Conservation (phyloP, 2,888 invertebrate genomes). For the Athalia rosae region DNA sequence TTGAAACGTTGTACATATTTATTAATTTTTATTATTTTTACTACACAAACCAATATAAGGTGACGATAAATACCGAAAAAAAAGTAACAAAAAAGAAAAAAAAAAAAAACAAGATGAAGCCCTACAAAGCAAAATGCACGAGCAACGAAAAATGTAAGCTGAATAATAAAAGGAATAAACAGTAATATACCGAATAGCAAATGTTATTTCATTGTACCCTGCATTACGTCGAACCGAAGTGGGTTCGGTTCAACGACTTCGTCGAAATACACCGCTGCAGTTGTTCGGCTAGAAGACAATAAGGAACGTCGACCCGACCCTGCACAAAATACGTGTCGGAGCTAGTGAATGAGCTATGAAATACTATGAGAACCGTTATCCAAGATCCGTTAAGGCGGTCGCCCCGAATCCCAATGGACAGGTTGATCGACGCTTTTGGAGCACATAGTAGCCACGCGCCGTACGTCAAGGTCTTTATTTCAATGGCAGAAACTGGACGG, state of each 20-base stretch:
- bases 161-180: too few relatives aligned
- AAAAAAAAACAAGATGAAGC: background rate
- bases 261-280: background rate
- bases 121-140: too few relatives aligned
- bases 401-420: conserved; percentile 13
- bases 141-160: too few relatives aligned
- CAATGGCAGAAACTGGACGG: background rate
- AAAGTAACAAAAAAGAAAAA: conserved; percentile 3
- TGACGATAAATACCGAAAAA: conserved; percentile 14
- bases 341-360: conserved; percentile 22
- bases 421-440: conserved; percentile 13
- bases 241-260: background rate
- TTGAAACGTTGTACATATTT: conserved; percentile 66
- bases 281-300: background rate
- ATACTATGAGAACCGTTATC: conserved; percentile 39
- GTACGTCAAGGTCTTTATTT: conserved; percentile 17
- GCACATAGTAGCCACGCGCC: background rate
- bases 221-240: too few relatives aligned
- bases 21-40: conserved; percentile 52
- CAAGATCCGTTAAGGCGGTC: conserved; percentile 14
- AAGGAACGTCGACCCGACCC: conserved; percentile 1
- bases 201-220: too few relatives aligned
- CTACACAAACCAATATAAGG: conserved; percentile 1
- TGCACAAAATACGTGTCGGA: conserved; percentile 2
- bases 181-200: too few relatives aligned